Base-by-base conservation (phyloP, 2,888 invertebrate genomes). In the Calameuta pallipes region DNA sequence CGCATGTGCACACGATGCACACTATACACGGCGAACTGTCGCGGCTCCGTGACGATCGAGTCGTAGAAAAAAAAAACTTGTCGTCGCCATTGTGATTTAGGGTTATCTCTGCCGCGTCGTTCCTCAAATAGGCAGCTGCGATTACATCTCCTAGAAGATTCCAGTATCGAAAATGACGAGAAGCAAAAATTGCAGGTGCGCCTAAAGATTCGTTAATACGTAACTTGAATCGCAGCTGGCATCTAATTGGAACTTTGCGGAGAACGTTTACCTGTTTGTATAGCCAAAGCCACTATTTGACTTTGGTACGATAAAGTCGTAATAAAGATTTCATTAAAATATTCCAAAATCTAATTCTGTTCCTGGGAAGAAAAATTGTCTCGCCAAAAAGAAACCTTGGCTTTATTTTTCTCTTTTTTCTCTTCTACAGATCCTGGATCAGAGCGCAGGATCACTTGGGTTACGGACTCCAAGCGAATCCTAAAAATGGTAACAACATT, bases 241-340 rank as follows among this genome's bases (percentile, higher is more conserved):
- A 15, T 15, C 4, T 15, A 41, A 15, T 41, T 15, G 41, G 33
- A 76, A n/a, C 41, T 56, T 80, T 80, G 82, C 82, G 85, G 82
- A 69, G 84, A 84, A 86, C 85, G 85, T 86, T 88, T 87, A 87
- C 87, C 87, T 87, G 85, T 89, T 89, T 88, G 86, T 88, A 89
- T 87, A 86, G 83, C 86, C 86, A 85, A 84, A 84, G 87, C 87
- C 86, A 86, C 86, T 88, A 88, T 90, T 90, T 87, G 89, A 85
- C 88, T 87, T 85, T 85, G 87, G 85, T 85, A 81, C 79, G 82
- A 86, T 86, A 86, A 87, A 87, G 81, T 86, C 86, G 82, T 88
- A 89, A 90, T 89, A 89, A 89, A 90, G 85, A 89, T 90, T 89
- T 87, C 86, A 89, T 87, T 89, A 86, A 89, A 89, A 88, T 83